Evolutionary conservation across 1,140 invertebrate genomes (phyloP), one percentile per base, ranked within the genome.

Genomic region (Marisa cornuarietis): DNA sequence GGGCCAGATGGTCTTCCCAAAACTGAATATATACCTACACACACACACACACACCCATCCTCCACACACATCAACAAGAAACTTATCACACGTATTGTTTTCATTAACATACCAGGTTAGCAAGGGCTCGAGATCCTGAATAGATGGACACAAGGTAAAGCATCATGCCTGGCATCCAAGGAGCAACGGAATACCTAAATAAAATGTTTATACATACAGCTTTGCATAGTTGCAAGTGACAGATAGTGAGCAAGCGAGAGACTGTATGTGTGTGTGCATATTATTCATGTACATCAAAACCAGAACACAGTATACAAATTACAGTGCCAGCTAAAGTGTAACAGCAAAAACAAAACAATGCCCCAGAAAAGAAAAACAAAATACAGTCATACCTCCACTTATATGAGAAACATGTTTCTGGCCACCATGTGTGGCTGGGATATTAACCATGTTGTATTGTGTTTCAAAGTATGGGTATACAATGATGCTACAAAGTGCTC

Each of bases 121-220:
- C 83, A 16, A 91, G 82, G 66, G 90, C 90, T 80, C 88, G 90
- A 9, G 90, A 91, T 42, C 88, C 90, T 51, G 90, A 86, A 68
- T 91, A 90, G 75, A 91, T 90, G 42, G 86, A 86, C 0, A 80
- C 82, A 16, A 90, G 88, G 85, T 87, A 90, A 71, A 87, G 83
- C 14, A 91, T 80, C 83, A 90, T 87, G 26, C 84, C 83, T 51
- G 90, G 91, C 24, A 91, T 79, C 78, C 91, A 86, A 22, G 84
- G 83, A 26, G 88, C 81, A 69, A 87, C 81, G 16, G 87, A 87
- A 26, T 85, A 72, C 81, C 86, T 90, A 82, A 87, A 88, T 68
- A 26, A 11, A 42, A 26, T 68, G n/a, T 68, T 2, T 4, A 68
- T 26, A 42, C 88, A 18, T 52, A 73, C 24, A 73, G 10, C 20